A percentile compares a stretch with the other conserved stretches of the same genome.
These are phyloP conservation scores for Podilymbus podiceps DNA, from an alignment of 2,113 vertebrate genomes.

Conservation along the genomic window DNA sequence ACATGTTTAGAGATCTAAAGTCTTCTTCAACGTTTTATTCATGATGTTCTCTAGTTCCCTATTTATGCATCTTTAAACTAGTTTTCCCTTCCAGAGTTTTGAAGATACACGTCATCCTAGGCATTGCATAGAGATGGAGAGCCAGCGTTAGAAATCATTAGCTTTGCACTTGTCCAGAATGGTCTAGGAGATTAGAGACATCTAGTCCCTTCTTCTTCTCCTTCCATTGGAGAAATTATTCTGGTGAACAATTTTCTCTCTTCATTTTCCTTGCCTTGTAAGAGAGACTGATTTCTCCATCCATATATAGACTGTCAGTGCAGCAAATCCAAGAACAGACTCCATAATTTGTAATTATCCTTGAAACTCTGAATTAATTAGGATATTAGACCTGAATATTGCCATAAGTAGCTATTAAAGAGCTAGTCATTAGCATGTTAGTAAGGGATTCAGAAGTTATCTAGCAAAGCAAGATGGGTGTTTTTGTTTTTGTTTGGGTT, in stretches of 20 bases:
- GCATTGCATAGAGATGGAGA: neutral
- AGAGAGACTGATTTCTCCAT: neutral
- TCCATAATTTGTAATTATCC: neutral
- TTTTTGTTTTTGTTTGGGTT: neutral
- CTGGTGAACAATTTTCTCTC: neutral
- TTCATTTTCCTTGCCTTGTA: neutral
- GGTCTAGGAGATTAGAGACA: neutral
- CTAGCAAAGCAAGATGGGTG: neutral
- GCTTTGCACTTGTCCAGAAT: neutral
- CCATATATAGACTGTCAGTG: neutral
- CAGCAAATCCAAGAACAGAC: neutral
- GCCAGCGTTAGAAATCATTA: neutral
- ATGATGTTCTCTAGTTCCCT: neutral
- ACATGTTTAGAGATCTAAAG: neutral
- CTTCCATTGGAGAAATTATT: neutral
- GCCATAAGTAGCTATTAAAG: neutral
- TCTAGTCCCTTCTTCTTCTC: neutral
- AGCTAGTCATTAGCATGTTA: neutral
- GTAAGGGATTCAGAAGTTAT: neutral
- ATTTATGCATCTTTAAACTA: neutral
- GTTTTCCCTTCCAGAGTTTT: neutral
- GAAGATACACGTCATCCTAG: neutral
- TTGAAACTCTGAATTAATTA: constrained; percentile 11
- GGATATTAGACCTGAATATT: neutral
- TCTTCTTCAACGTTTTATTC: neutral